Evolutionary conservation across 2,888 invertebrate genomes (phyloP).

Genomic region (Galerucella calmariensis): DNA sequence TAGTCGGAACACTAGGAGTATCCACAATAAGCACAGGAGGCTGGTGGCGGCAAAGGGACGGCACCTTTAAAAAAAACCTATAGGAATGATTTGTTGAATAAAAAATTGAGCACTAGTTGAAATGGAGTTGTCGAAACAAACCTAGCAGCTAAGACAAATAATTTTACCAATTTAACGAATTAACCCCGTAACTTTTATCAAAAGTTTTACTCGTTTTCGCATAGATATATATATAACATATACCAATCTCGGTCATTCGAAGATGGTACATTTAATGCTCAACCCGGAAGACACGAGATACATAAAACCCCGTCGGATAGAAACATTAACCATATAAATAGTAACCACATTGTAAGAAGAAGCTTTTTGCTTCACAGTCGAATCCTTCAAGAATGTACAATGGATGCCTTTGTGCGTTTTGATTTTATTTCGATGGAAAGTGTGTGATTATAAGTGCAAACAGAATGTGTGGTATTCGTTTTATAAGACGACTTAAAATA

Average conservation of each 20-base stretch:
- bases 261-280: slow-evolving; percentile 39
- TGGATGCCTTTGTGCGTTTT: slow-evolving; percentile 1
- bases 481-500: not conserved
- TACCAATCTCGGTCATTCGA: slow-evolving; percentile 31
- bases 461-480: slow-evolving; percentile 1
- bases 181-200: not conserved
- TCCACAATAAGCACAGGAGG: too few species aligned
- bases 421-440: slow-evolving; percentile 6
- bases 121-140: not conserved
- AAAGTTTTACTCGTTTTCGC: slow-evolving; percentile 16
- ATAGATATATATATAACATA: slow-evolving; percentile 29
- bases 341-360: slow-evolving; percentile 38
- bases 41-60: too few species aligned
- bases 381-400: slow-evolving; percentile 14
- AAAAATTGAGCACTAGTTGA: too few species aligned
- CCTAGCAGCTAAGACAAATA: not conserved
- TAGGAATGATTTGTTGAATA: too few species aligned
- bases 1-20: too few species aligned
- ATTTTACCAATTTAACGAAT: not conserved
- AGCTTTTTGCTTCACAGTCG: slow-evolving; percentile 8
- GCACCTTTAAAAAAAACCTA: too few species aligned
- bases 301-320: slow-evolving; percentile 37
- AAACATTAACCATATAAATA: slow-evolving; percentile 44
- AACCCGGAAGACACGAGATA: slow-evolving; percentile 41
- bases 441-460: not conserved